phyloP scores from a whole-genome alignment of 2,797 vertebrate species.

The Mareca penelope region DNA sequence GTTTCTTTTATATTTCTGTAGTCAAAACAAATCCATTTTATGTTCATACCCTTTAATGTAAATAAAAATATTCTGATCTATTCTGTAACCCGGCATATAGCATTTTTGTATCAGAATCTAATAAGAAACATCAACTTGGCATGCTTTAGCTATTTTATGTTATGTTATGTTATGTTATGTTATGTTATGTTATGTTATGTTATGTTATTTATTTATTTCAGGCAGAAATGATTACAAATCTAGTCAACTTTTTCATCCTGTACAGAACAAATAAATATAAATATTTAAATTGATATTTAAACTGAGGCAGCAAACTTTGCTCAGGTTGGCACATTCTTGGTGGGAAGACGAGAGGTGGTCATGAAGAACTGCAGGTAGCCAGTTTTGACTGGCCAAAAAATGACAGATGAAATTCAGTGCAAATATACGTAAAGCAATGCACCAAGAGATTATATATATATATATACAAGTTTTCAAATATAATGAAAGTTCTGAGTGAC shows the following conservation, averaged over 20 bases:
- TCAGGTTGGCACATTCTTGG: not conserved
- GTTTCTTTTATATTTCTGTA: too few species aligned
- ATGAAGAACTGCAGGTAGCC: not conserved
- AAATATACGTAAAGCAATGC: not conserved
- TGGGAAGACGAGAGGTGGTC: not conserved
- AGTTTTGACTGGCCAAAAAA: not conserved
- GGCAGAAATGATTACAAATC: not conserved
- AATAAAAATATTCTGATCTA: not conserved
- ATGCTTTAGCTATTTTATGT: not conserved
- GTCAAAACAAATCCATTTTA: not conserved
- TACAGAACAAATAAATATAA: not conserved
- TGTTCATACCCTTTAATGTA: not conserved
- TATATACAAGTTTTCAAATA: too few species aligned
- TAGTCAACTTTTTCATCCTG: not conserved
- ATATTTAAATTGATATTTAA: not conserved
- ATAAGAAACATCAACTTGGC: not conserved
- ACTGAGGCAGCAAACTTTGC: not conserved
- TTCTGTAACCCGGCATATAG: not conserved
- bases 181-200: too few species aligned
- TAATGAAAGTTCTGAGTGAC: not conserved
- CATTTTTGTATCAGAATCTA: not conserved
- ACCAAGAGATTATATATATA: too few species aligned
- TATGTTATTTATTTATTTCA: not conserved
- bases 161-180: too few species aligned
- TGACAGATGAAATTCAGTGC: not conserved